phyloP scores from a whole-genome alignment of 2,797 vertebrate genomes.

The Sebastes taczanowskii region DNA sequence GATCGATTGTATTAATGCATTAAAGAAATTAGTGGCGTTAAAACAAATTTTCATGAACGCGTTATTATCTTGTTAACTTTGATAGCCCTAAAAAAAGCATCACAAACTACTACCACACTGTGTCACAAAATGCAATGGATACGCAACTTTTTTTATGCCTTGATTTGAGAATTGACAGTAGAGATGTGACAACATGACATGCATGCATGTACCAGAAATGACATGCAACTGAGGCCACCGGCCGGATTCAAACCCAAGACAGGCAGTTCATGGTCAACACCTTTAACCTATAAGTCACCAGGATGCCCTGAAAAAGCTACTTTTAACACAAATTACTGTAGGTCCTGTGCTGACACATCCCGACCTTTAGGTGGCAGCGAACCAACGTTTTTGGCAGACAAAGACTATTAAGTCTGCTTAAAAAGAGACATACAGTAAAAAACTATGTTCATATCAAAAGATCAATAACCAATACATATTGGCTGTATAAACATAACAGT shows the following conservation, averaged over 20 bases:
- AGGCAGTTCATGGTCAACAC: neutral
- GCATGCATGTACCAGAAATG: neutral
- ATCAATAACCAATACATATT: neutral
- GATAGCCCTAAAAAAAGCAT: too few species aligned
- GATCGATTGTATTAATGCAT: too few species aligned
- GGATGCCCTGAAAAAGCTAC: neutral
- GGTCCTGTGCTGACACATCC: constrained; percentile 2
- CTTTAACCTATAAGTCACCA: neutral
- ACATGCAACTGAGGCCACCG: neutral
- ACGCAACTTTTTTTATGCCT: neutral
- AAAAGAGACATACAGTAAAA: neutral
- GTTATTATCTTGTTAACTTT: too few species aligned
- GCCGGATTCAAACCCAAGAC: neutral
- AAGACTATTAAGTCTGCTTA: neutral
- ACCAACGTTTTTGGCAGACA: neutral
- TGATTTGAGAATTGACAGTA: neutral
- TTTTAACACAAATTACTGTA: neutral
- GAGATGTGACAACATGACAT: too few species aligned
- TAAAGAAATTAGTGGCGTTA: too few species aligned
- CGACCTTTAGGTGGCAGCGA: constrained; percentile 44
- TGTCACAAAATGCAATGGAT: neutral
- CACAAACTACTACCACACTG: neutral
- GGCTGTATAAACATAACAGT: neutral
- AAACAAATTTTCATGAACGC: too few species aligned
- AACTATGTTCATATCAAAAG: neutral